phyloP scores from a whole-genome alignment of 2,797 vertebrate species.

The Remorina albescens region DNA sequence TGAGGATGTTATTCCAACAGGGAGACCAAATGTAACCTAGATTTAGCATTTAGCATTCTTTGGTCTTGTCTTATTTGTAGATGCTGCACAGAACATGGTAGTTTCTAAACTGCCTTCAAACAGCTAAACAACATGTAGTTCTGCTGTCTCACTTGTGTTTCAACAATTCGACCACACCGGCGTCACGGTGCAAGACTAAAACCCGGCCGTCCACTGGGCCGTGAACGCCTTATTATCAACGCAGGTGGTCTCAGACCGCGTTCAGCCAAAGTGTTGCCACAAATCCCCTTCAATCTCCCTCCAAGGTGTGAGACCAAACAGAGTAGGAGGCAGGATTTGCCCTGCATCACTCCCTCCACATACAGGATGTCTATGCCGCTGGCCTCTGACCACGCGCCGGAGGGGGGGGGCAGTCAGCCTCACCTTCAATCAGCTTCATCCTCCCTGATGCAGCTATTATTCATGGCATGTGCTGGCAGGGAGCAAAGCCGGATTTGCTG shows the following conservation, averaged over 20 bases:
- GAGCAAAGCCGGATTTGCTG: conserved; percentile 82
- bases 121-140: neutral
- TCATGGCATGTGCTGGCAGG: conserved; percentile 63
- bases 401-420: conserved; percentile 53
- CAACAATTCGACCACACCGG: conserved; percentile 26
- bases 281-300: conserved; percentile 47
- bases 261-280: conserved; percentile 35
- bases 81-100: neutral
- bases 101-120: neutral
- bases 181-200: conserved; percentile 39
- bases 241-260: conserved; percentile 37
- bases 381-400: conserved; percentile 44
- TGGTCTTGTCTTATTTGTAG: neutral
- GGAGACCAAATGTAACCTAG: neutral
- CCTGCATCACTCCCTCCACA: conserved; percentile 38
- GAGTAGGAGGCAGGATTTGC: conserved; percentile 43
- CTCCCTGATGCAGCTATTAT: conserved; percentile 79
- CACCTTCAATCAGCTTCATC: conserved; percentile 82
- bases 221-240: conserved; percentile 31
- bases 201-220: conserved; percentile 28
- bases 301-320: conserved; percentile 60
- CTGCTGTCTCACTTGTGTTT: conserved; percentile 17
- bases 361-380: conserved; percentile 58
- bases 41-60: neutral
- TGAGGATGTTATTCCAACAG: neutral